Base-by-base conservation (phyloP, 1,140 invertebrate species). In the Papilio polyxenes region DNA sequence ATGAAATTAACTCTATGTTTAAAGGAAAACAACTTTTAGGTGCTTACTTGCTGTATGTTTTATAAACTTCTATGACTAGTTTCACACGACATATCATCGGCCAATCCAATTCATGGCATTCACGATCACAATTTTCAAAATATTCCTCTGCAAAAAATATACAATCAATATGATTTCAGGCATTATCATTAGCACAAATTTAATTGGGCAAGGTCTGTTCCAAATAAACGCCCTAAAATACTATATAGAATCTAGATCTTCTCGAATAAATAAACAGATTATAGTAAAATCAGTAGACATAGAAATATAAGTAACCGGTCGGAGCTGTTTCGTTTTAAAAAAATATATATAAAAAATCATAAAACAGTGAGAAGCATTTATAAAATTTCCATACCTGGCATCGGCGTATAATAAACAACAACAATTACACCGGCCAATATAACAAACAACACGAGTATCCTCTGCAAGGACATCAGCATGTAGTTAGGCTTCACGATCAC, bases 31-130 rank as follows among this genome's bases (percentile, higher is more conserved):
- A 37, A 37, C 13, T 69, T 23, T 65, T 3, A 37, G 20, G 49
- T 76, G 89, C 95, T 94, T 94, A 96, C 96, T 96, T 96, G 94
- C 96, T 96, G 72, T 96, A 94, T 9, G 96, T 95, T 89, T 96
- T 96, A 84, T 96, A 96, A 75, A 96, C 95, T 92, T 97, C 96
- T 31, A 97, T 92, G 15, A 95, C 96, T 51, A 97, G 89, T 92
- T 97, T 97, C n/a, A 97, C 95, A 59, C 97, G 93, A 87, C 97
- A 97, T 87, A 97, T 97, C 96, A 97, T 97, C 1, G 97, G 97
- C 96, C 96, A 97, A 87, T 97, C 96, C 76, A 97, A 91, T 84
- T 97, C 96, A 89, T 97, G 96, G 88, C 97, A 97, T 83, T 97
- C 96, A 87, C 97, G 94, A 88, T 97, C 96, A 90, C 97, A 97